Evolutionary conservation across 1,140 invertebrate species (phyloP), one percentile per base, ranked within the genome.

Genomic region (Vanessa atalanta): DNA sequence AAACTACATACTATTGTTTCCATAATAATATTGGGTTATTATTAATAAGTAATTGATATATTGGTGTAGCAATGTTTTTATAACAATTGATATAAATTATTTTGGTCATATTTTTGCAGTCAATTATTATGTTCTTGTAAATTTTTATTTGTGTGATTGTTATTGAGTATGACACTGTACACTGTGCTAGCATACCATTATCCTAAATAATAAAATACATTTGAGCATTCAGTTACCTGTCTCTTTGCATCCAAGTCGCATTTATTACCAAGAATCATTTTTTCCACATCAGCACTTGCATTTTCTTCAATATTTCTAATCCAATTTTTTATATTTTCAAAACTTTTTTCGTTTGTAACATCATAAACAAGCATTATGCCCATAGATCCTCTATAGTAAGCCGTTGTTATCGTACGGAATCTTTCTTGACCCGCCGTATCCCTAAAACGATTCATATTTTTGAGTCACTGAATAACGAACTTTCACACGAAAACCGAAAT

Each of bases 191-290:
- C 26, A 31, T 31, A 31, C 6, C 6, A 6, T 31, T 31, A 31
- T 31, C 26, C 26, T 31, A 31, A 43, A 43, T 43, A 43, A 9
- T 0, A 9, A 20, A 43, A 43, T 57, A 20, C 12, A 0, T 16
- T 12, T 23, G 16, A 13, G 26, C 0, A 6, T 57, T 12, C 2
- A 11, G 26, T 20, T 74, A 99, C 98, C 85, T 98, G 96, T 93
- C 99, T 95, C 93, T 98, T 99, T 85, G 98, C 98, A 88, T 98
- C 97, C 97, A 99, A 98, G 94, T 99, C 99, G 96, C 98, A 99
- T 94, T 99, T 99, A 93, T 99, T 99, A 67, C 99, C 99, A 82
- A 99, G 94, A 84, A 99, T 98, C 99, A 99, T 99, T 93, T 99
- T 99, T 86, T 99, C 99, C 67, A 99, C 99, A 95, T 99, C 98